These are phyloP conservation scores for Eudasyphora cyanicolor DNA, from an alignment of 2,888 invertebrate genomes.

Conservation along the genomic window DNA sequence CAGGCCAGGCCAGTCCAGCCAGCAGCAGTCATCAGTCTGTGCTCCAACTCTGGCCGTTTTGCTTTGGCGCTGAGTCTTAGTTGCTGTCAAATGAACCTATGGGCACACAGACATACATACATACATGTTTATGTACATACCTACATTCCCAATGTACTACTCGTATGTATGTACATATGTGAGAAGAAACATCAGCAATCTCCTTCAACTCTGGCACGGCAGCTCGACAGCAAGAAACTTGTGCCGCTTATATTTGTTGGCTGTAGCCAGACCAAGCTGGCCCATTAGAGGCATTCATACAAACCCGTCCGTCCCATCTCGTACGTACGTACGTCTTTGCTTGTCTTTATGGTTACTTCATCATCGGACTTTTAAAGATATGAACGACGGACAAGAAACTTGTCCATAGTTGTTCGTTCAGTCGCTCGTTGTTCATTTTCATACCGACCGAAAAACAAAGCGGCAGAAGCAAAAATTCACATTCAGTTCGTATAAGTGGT, in stretches of 20 bases:
- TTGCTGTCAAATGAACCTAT: conserved; percentile 51
- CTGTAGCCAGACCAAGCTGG: conserved; percentile 17
- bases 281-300: conserved; percentile 48
- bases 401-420: conserved; percentile 10
- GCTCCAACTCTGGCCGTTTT: background rate
- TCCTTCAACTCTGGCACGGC: conserved; percentile 59
- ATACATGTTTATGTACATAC: background rate
- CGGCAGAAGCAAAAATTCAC: conserved; percentile 41
- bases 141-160: conserved; percentile 70
- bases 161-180: conserved; percentile 61
- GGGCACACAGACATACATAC: too few species aligned
- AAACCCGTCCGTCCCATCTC: background rate
- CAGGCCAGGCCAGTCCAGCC: conserved; percentile 43
- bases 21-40: conserved; percentile 40
- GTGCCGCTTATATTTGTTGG: conserved; percentile 58
- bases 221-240: conserved; percentile 60
- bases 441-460: conserved; percentile 44
- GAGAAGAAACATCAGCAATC: conserved; percentile 42
- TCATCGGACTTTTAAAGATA: conserved; percentile 58
- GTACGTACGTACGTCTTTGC: conserved; percentile 2
- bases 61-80: conserved; percentile 6
- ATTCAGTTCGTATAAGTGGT: conserved; percentile 39
- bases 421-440: conserved; percentile 43
- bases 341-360: conserved; percentile 57
- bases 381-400: conserved; percentile 38